phyloP scores from a whole-genome alignment of 2,888 invertebrate genomes.

The Hemistola chrysoprasaria region DNA sequence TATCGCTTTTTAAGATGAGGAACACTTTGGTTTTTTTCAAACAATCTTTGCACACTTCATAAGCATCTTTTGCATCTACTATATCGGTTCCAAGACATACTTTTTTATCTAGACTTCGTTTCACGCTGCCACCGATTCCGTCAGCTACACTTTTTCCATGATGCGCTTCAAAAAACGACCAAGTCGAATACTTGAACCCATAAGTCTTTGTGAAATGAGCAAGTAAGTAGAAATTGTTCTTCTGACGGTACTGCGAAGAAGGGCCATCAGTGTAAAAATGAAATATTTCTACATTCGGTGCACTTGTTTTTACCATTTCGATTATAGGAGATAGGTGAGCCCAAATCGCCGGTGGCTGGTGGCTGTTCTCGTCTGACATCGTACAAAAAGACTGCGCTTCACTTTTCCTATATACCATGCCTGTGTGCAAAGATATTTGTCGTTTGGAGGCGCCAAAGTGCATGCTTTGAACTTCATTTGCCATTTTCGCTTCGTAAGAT shows the following conservation, averaged over 20 bases:
- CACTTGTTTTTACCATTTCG: no score
- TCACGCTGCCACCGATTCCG: conserved; percentile 23
- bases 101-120: no score
- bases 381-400: conserved; percentile 16
- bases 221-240: conserved; percentile 16
- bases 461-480: conserved; percentile 24
- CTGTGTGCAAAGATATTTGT: conserved; percentile 20
- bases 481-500: conserved; percentile 24
- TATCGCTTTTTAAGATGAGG: no score
- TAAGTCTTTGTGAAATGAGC: no score
- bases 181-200: conserved; percentile 5
- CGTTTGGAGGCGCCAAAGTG: conserved; percentile 27
- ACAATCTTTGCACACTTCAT: no score
- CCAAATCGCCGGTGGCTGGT: no score
- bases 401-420: conserved; percentile 15
- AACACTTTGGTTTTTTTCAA: no score
- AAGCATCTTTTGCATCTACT: no score
- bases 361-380: conserved; percentile 18
- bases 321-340: no score
- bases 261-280: conserved; percentile 23
- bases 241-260: conserved; percentile 13
- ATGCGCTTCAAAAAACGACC: conserved; percentile 24
- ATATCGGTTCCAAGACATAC: no score
- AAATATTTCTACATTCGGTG: no score
- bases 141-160: conserved; percentile 24